A percentile compares a stretch with the other conserved stretches of the same genome.
Evolutionary conservation across 35 echinoderm and acorn worm genomes (phyloP).

Genomic region (Ophiothrix spiculata): DNA sequence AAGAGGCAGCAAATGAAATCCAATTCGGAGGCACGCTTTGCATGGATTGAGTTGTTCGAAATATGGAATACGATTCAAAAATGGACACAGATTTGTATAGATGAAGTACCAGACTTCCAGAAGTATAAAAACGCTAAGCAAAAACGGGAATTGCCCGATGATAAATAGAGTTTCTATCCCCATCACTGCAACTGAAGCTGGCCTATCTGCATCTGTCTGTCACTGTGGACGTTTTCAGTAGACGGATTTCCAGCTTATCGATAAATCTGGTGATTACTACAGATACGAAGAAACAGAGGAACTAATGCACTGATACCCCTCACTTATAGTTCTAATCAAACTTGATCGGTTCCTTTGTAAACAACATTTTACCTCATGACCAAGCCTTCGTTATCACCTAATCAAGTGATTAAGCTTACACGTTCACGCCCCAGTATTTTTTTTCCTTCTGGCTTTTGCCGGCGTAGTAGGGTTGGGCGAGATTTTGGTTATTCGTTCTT

Average conservation of each 20-base stretch:
- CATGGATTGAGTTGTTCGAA: constrained; percentile 74
- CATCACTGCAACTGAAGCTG: constrained; percentile 1
- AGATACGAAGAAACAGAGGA: background rate
- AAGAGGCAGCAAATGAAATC: constrained; percentile 67
- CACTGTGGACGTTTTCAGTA: background rate
- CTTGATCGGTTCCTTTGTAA: too few species aligned
- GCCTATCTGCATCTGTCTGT: background rate
- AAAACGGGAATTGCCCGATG: constrained; percentile 73
- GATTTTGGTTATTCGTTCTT: too few species aligned
- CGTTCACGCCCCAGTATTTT: too few species aligned
- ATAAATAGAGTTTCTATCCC: constrained; percentile 64
- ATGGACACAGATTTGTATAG: constrained; percentile 80
- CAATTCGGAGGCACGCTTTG: constrained; percentile 76
- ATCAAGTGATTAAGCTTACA: too few species aligned
- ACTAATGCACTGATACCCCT: background rate
- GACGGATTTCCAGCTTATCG: background rate
- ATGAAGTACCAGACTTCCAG: constrained; percentile 89
- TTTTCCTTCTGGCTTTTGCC: too few species aligned
- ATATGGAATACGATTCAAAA: constrained; percentile 71
- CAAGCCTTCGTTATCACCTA: too few species aligned
- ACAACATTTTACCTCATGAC: too few species aligned
- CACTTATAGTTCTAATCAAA: too few species aligned
- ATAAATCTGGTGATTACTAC: background rate
- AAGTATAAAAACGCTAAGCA: constrained; percentile 66
- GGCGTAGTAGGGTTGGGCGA: too few species aligned